Base-by-base conservation (phyloP, 1,140 invertebrate species). In the Procambarus virginalis region DNA sequence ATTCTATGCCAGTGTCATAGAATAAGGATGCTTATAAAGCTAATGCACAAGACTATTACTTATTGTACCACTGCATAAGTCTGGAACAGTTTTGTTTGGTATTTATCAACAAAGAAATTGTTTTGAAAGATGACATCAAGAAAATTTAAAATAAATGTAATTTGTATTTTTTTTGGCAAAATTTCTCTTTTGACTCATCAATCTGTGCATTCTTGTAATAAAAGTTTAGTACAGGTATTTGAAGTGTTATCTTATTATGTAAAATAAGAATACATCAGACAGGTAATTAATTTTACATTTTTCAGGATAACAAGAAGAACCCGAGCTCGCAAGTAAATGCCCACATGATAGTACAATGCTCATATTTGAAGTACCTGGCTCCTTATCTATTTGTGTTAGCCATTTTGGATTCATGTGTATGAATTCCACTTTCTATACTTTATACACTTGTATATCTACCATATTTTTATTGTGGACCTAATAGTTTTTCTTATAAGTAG, bases 341-440 rank as follows among this genome's bases (percentile, higher is more conserved):
- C 12, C 46, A 82, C 14, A 22, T 34, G 22, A 73, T 0, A 82
- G 80, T 82, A 82, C 80, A 82, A 68, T 55, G 22, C 68, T 34
- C 6, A 6, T n/a, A 6, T n/a, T 46, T 55, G 51, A 45, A 82
- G 80, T 82, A 82, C 80, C 80, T 82, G 58, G 34, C 60, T 2
- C 22, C 51, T 55, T 8, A 9, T 10, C 10, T 58, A 17, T 64
- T 64, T 64, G 20, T 73, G 20, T 73, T 8, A 73, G 22, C 8
- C 34, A 34, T 34, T 34, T 34, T 34, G 34, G 34, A 34, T 34
- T 34, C 34, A 34, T 70, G 22, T 70, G 68, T 70, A 22, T 12
- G n/a, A 70, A 70, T 70, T 70, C n/a, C 17, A 8, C 68, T 22
- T 64, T 14, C 68, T 70, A n/a, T 70, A 17, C 60, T 64, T 64